Evolutionary conservation across 2,797 vertebrate genomes (phyloP).

Genomic region (Vespertilio murinus): DNA sequence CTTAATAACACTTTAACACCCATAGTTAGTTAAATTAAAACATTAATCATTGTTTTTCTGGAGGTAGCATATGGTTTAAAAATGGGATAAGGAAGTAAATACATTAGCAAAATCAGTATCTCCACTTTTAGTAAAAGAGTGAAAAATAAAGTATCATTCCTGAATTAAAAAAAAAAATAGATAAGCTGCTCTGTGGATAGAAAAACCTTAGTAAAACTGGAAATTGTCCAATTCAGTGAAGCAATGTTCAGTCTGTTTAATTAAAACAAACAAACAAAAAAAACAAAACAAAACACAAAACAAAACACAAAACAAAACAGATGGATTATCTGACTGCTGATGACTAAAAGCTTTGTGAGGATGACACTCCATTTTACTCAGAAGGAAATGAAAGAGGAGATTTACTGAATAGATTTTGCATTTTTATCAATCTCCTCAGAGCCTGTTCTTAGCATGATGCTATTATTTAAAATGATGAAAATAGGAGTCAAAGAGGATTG

Average conservation of each 20-base stretch:
- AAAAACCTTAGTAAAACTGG: constrained; percentile 56
- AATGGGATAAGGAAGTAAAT: constrained; percentile 43
- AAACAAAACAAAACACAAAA: constrained; percentile 56
- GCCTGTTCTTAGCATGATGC: constrained; percentile 45
- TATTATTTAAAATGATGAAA: constrained; percentile 33
- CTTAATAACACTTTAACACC: not conserved
- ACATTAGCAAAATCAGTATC: constrained; percentile 33
- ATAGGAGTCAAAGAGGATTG: constrained; percentile 46
- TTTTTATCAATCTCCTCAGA: constrained; percentile 52
- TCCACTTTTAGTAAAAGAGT: constrained; percentile 53
- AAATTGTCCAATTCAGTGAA: constrained; percentile 68
- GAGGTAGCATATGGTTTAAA: constrained; percentile 36
- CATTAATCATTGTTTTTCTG: constrained; percentile 23
- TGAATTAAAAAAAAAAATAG: not conserved
- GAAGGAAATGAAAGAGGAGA: constrained; percentile 33
- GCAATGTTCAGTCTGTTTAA: constrained; percentile 58
- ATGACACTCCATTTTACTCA: constrained; percentile 41
- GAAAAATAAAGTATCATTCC: constrained; percentile 45
- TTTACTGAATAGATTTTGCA: constrained; percentile 55
- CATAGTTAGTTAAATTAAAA: constrained; percentile 53
- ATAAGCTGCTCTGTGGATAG: constrained; percentile 17
- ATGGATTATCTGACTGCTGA: constrained; percentile 58
- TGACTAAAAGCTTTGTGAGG: constrained; percentile 3
- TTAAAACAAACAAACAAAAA: constrained; percentile 54
- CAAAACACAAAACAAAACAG: constrained; percentile 40